Evolutionary conservation across 2,113 vertebrate species (phyloP).

Genomic region (Erpornis zantholeuca): DNA sequence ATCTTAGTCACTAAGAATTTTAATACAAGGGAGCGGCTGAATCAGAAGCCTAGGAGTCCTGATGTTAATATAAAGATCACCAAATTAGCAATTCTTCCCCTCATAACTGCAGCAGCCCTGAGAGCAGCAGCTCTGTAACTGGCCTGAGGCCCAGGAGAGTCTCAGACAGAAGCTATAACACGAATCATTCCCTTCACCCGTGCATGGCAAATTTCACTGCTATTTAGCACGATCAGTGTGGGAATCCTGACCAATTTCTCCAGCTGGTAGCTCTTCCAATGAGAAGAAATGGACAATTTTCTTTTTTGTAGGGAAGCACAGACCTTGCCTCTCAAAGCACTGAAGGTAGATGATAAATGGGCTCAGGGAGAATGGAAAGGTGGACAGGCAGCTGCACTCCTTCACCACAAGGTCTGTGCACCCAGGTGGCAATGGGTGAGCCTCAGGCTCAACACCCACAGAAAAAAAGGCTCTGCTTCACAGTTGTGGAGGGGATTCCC

Average conservation of each 20-base stretch:
- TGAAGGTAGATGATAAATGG: neutral
- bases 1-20: neutral
- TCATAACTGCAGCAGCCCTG: neutral
- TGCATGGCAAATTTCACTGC: neutral
- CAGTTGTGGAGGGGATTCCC: neutral
- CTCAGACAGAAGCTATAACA: neutral
- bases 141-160: neutral
- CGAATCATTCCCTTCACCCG: neutral
- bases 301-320: neutral
- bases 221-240: neutral
- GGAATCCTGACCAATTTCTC: neutral
- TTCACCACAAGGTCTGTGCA: neutral
- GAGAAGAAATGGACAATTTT: neutral
- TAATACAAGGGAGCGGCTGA: too few relatives aligned
- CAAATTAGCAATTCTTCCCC: neutral
- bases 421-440: rapidly evolving
- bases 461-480: neutral
- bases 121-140: neutral
- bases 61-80: constrained; percentile 35
- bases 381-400: neutral
- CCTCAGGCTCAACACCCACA: neutral
- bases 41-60: neutral
- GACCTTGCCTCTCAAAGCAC: neutral
- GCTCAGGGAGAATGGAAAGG: rapidly evolving
- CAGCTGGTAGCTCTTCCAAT: neutral